A percentile compares a stretch with the other conserved stretches of the same genome.
These are phyloP conservation scores for Brenthis ino DNA, from an alignment of 2,888 invertebrate species.

Conservation along the genomic window DNA sequence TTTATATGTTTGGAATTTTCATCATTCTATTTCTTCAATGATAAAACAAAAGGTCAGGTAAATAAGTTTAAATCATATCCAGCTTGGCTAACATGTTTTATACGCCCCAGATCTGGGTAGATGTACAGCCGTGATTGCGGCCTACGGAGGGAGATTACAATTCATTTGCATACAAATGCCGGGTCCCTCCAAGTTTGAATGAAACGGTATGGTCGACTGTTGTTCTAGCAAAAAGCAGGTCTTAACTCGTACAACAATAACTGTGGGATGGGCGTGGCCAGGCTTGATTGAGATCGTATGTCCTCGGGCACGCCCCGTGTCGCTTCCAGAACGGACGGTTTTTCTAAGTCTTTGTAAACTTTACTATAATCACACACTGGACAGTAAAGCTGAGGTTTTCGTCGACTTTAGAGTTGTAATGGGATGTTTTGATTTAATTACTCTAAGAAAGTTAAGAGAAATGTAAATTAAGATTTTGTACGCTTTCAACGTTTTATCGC, in stretches of 20 bases:
- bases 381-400: slow-evolving; percentile 3
- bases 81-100: slow-evolving; percentile 15
- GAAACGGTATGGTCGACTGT: slow-evolving; percentile 62
- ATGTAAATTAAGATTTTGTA: not conserved
- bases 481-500: slow-evolving; percentile 1
- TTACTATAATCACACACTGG: slow-evolving; percentile 23
- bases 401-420: not conserved
- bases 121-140: slow-evolving; percentile 65
- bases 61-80: slow-evolving; percentile 10
- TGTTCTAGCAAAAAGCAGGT: slow-evolving; percentile 75
- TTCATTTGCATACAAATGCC: slow-evolving; percentile 79
- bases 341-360: slow-evolving; percentile 50
- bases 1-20: too few relatives aligned
- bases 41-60: slow-evolving; percentile 1
- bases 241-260: slow-evolving; percentile 75
- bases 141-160: slow-evolving; percentile 67
- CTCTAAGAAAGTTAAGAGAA: not conserved
- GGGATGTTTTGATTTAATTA: slow-evolving; percentile 19
- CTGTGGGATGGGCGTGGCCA: slow-evolving; percentile 50
- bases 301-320: slow-evolving; percentile 48
- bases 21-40: not conserved
- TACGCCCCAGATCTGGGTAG: slow-evolving; percentile 45
- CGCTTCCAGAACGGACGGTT: slow-evolving; percentile 57
- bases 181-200: slow-evolving; percentile 71
- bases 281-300: slow-evolving; percentile 61